phyloP scores from a whole-genome alignment of 2,797 vertebrate species.

The Syngnathus rostellatus region DNA sequence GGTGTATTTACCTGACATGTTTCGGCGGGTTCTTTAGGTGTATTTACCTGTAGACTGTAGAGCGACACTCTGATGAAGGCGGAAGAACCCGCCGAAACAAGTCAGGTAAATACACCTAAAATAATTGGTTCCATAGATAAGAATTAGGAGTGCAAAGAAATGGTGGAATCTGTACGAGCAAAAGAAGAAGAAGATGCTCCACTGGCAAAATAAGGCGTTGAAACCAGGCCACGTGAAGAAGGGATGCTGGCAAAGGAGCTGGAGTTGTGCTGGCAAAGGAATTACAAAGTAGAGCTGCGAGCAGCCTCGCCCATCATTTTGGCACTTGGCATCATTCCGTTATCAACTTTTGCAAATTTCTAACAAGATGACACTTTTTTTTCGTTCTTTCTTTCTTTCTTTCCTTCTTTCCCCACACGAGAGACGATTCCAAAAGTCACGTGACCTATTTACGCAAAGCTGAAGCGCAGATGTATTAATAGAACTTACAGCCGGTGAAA shows the following conservation, averaged over 20 bases:
- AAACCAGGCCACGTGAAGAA: neutral
- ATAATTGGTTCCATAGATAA: no score
- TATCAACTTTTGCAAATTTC: neutral
- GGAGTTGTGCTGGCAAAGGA: no score
- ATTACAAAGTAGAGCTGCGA: no score
- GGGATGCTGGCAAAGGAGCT: neutral
- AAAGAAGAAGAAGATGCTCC: neutral
- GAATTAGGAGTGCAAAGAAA: neutral
- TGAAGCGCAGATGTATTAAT: slow-evolving; percentile 16
- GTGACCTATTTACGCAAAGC: slow-evolving; percentile 12
- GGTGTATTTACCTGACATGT: no score
- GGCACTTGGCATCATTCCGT: neutral
- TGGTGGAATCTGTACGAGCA: neutral
- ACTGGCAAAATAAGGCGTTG: neutral
- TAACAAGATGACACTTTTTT: neutral
- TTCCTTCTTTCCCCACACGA: neutral
- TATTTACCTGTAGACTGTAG: no score
- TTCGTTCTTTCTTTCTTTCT: no score
- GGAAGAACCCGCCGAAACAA: no score
- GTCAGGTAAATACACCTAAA: no score
- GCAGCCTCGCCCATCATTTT: neutral
- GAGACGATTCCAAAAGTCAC: slow-evolving; percentile 14
- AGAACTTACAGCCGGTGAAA: slow-evolving; percentile 1
- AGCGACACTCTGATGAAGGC: no score
- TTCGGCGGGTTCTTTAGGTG: no score